These are phyloP conservation scores for Itoplectis maculator DNA, from an alignment of 2,888 invertebrate species.

Conservation along the genomic window DNA sequence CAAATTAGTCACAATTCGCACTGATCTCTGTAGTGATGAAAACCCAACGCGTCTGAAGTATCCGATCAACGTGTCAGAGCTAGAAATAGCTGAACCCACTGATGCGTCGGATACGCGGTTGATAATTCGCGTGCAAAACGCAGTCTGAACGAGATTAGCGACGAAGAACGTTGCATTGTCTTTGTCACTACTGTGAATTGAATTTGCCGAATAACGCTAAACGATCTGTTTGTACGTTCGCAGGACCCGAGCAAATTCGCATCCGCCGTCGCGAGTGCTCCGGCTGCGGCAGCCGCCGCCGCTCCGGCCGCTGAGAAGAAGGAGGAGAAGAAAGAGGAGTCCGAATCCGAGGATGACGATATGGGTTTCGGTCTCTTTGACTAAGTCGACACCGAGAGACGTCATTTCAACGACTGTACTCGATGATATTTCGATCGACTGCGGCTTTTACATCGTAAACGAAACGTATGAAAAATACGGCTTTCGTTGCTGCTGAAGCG, in stretches of 20 bases:
- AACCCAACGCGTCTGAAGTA: constrained; percentile 75
- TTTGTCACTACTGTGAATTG: not conserved
- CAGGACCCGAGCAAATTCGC: constrained; percentile 98
- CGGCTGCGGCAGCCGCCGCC: constrained; percentile 85
- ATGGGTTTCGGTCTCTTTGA: constrained; percentile 99
- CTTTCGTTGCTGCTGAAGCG: constrained; percentile 69
- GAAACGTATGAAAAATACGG: not conserved
- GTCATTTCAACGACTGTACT: constrained; percentile 22
- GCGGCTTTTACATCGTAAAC: constrained; percentile 6
- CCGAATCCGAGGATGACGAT: constrained; percentile 95
- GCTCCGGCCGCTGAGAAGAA: constrained; percentile 22
- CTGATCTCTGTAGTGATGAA: constrained; percentile 73
- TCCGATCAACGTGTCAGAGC: constrained; percentile 79
- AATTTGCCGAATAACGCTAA: not conserved
- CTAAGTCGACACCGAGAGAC: constrained; percentile 85
- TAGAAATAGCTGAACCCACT: constrained; percentile 86
- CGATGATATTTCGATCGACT: not conserved
- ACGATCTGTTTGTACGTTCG: constrained; percentile 72
- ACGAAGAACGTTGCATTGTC: not conserved
- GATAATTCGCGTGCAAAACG: constrained; percentile 72
- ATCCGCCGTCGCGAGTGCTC: constrained; percentile 87
- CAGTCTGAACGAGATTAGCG: constrained; percentile 76
- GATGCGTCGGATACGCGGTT: constrained; percentile 76
- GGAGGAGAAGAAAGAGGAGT: constrained; percentile 87
- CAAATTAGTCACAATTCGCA: no score